phyloP scores from a whole-genome alignment of 2,113 vertebrate species.

The Thalassarche chlororhynchos region DNA sequence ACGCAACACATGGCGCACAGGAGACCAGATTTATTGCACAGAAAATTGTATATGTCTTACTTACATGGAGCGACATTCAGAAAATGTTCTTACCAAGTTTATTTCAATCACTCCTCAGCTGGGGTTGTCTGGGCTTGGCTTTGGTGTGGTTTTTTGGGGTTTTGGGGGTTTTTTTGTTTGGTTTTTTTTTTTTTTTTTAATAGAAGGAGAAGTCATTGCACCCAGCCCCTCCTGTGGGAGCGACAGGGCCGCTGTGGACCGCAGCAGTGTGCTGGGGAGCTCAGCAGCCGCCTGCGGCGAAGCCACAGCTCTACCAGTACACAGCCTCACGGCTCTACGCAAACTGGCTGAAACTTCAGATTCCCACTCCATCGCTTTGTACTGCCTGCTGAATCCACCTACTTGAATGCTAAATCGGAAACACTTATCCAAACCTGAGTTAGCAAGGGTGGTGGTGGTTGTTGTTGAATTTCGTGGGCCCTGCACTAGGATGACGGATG shows the following conservation, averaged over 20 bases:
- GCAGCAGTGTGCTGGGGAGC: background rate
- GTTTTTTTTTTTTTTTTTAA: background rate
- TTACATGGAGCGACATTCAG: background rate
- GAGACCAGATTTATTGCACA: background rate
- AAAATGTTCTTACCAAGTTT: background rate
- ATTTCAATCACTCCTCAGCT: background rate
- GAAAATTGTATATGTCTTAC: background rate
- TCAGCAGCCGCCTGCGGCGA: fast-evolving
- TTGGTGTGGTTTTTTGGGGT: background rate
- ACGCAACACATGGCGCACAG: background rate
- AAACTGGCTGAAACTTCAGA: background rate
- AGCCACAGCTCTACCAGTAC: background rate
- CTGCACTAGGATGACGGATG: background rate
- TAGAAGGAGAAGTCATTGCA: background rate
- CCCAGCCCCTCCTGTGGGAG: background rate
- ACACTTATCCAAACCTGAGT: background rate
- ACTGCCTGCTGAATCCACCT: background rate
- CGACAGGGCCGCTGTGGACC: fast-evolving
- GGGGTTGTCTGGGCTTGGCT: background rate
- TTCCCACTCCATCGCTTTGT: background rate
- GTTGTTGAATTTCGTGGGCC: background rate
- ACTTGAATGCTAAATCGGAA: background rate
- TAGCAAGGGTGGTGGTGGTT: background rate
- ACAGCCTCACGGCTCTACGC: background rate
- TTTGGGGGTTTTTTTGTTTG: too few relatives aligned